Evolutionary conservation across 2,888 invertebrate genomes (phyloP).

Genomic region (Holacanthella duospinosa): DNA sequence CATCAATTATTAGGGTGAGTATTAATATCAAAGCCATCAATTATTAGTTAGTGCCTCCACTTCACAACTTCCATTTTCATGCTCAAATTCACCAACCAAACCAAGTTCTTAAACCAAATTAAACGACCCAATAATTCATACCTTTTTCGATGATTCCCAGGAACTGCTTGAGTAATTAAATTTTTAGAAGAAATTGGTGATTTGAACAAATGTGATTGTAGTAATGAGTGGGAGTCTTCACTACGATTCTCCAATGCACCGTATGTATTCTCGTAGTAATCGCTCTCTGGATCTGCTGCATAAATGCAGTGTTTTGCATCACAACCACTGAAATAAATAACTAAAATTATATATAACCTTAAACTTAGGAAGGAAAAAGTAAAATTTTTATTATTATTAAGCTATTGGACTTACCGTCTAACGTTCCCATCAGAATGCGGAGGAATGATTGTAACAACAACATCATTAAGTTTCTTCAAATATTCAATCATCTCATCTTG

Average conservation of each 20-base stretch:
- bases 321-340: constrained; percentile 34
- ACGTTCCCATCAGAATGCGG: constrained; percentile 59
- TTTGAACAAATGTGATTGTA: constrained; percentile 34
- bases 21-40: constrained; percentile 12
- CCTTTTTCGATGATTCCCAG: constrained; percentile 54
- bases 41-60: too few relatives aligned
- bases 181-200: constrained; percentile 18
- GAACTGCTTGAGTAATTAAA: constrained; percentile 48
- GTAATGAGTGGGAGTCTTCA: constrained; percentile 32
- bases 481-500: constrained; percentile 90
- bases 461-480: constrained; percentile 75
- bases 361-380: not conserved
- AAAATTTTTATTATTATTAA: not conserved
- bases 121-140: constrained; percentile 13
- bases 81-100: not conserved
- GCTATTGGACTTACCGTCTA: constrained; percentile 45
- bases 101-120: not conserved
- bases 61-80: not conserved
- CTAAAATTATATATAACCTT: constrained; percentile 1
- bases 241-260: constrained; percentile 13
- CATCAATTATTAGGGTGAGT: not conserved
- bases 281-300: constrained; percentile 26
- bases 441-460: constrained; percentile 70
- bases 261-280: constrained; percentile 30
- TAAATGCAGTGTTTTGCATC: constrained; percentile 33